Percentiles rank a stretch among this genome's conserved stretches.
Conservation (phyloP, 2,113 vertebrate genomes). For the Mesocricetus auratus region DNA sequence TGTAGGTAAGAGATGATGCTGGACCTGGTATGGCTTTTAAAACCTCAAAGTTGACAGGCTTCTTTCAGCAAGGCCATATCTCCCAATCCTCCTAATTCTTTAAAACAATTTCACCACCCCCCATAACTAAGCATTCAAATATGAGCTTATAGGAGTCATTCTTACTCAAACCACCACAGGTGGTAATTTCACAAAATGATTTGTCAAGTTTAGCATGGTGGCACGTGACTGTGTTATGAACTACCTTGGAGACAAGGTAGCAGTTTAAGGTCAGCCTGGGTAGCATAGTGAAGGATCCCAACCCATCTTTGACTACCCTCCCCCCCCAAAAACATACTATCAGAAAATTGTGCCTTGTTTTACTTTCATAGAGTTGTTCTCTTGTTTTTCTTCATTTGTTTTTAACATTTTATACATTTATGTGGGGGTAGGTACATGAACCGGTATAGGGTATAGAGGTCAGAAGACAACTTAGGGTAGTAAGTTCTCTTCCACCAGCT, state of each 20-base stretch:
- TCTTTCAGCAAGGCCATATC: neutral
- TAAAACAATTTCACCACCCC: neutral
- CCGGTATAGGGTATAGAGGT: neutral
- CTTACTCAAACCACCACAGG: neutral
- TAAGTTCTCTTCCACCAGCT: neutral
- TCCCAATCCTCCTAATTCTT: neutral
- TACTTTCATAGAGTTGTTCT: neutral
- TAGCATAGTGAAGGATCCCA: neutral
- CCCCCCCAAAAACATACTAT: neutral
- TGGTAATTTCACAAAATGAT: neutral
- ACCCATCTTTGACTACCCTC: no score
- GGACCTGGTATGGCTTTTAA: neutral
- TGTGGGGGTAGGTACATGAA: neutral
- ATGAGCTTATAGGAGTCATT: neutral
- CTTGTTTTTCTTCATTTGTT: neutral
- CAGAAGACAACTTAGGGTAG: neutral
- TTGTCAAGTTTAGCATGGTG: neutral
- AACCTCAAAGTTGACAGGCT: neutral
- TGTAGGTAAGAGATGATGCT: neutral
- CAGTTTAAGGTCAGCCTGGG: neutral
- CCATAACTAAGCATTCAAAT: neutral
- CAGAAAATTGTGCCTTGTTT: neutral
- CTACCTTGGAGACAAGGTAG: neutral
- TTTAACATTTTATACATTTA: neutral
- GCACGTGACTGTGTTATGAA: neutral